These are phyloP conservation scores for Cabera pusaria DNA, from an alignment of 2,888 invertebrate species.

Conservation along the genomic window DNA sequence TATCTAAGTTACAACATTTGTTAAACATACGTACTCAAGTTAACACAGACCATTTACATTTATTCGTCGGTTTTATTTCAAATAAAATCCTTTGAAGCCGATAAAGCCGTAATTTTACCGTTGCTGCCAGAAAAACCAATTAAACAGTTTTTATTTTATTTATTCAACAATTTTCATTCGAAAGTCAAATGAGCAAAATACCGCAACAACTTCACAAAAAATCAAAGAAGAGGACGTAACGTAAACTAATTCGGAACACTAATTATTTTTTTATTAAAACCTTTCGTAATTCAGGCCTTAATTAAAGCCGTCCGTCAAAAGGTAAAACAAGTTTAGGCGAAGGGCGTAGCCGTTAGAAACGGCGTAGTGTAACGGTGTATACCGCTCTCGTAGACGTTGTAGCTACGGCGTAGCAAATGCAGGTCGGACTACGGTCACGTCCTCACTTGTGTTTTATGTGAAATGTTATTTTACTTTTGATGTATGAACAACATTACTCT, in stretches of 20 bases:
- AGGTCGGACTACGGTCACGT: not conserved
- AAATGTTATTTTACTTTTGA: conserved; percentile 2
- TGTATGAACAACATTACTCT: not conserved
- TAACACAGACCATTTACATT: too few species aligned
- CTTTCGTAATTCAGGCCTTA: conserved; percentile 15
- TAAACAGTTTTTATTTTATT: too few species aligned
- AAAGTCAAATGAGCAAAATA: not conserved
- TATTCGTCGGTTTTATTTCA: too few species aligned
- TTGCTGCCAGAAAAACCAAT: too few species aligned
- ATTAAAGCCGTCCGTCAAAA: conserved; percentile 10
- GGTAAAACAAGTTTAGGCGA: conserved; percentile 8
- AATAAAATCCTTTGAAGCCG: too few species aligned
- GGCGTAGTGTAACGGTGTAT: conserved; percentile 3
- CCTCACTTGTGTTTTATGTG: not conserved
- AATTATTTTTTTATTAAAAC: conserved; percentile 14
- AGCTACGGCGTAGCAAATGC: not conserved
- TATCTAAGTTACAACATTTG: too few species aligned
- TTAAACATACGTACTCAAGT: too few species aligned
- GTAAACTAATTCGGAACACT: conserved; percentile 4
- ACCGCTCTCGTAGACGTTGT: not conserved
- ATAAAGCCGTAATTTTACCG: too few species aligned
- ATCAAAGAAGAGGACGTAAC: conserved; percentile 2
- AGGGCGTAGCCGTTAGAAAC: conserved; percentile 7
- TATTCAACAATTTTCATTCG: not conserved
- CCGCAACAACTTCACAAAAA: not conserved